Conservation (phyloP, 2,888 invertebrate species). For the Petrolisthes manimaculis region DNA sequence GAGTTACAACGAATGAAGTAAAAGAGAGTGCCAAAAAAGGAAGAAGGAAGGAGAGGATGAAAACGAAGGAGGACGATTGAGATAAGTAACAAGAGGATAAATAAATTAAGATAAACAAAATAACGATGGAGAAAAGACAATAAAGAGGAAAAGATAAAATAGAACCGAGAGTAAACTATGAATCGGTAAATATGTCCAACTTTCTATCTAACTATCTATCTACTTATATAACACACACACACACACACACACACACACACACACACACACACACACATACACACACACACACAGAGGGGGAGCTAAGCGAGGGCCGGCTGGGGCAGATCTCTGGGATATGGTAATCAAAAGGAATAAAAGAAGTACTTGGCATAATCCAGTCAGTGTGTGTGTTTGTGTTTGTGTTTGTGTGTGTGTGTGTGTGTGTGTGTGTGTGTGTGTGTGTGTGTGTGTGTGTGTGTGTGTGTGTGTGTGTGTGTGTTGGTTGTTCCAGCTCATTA, state of each 20-base stretch:
- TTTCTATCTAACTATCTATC: too few relatives aligned
- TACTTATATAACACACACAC: too few relatives aligned
- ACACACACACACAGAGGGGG: background rate
- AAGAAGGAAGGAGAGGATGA: background rate
- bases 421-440: too few relatives aligned
- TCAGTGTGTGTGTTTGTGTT: background rate
- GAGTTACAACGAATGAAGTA: background rate
- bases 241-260: too few relatives aligned
- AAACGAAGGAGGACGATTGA: background rate
- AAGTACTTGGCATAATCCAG: slow-evolving; percentile 31
- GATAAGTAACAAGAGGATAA: background rate
- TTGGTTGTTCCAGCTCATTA: slow-evolving; percentile 38
- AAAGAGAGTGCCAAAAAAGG: background rate
- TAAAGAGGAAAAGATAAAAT: background rate
- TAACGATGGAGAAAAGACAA: background rate
- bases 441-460: slow-evolving; percentile 3
- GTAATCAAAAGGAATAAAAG: slow-evolving; percentile 37
- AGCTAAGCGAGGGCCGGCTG: background rate
- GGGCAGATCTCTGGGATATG: slow-evolving; percentile 33
- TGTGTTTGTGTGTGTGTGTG: slow-evolving; percentile 6
- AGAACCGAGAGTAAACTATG: background rate
- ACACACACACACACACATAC: too few relatives aligned
- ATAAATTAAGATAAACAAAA: background rate
- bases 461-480: background rate
- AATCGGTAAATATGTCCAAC: too few relatives aligned